A percentile compares a stretch with the other conserved stretches of the same genome.
phyloP scores from a whole-genome alignment of 1,140 invertebrate genomes.

The Leptonema lineaticorne region DNA sequence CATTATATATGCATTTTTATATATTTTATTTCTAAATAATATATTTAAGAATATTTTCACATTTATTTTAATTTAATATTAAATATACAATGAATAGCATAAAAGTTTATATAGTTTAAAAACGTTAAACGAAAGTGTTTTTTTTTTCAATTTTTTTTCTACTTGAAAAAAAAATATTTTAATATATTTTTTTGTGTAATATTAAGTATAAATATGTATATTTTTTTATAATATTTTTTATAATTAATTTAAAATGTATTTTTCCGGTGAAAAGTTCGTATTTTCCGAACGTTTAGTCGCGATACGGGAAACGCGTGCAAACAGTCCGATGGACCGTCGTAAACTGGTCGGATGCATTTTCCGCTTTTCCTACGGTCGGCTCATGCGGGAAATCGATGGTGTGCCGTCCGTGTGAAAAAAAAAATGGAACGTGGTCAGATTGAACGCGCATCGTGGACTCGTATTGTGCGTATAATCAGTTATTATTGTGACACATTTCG shows the following conservation, averaged over 20 bases:
- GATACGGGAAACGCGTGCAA: background rate
- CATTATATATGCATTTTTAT: background rate
- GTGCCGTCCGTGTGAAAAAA: background rate
- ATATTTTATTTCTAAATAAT: background rate
- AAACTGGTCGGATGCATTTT: background rate
- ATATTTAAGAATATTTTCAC: too few relatives aligned
- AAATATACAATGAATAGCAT: background rate
- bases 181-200: too few relatives aligned
- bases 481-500: too few relatives aligned
- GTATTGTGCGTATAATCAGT: too few relatives aligned
- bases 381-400: constrained; percentile 14
- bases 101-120: background rate
- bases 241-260: background rate
- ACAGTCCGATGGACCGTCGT: background rate
- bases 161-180: background rate
- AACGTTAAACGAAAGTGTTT: background rate
- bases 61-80: background rate
- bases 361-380: background rate
- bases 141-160: background rate
- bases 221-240: background rate
- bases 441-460: too few relatives aligned
- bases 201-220: too few relatives aligned
- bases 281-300: background rate
- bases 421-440: background rate
- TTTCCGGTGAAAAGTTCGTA: background rate